A percentile compares a stretch with the other conserved stretches of the same genome.
Evolutionary conservation across 2,113 vertebrate genomes (phyloP).

Genomic region (Camelus dromedarius): DNA sequence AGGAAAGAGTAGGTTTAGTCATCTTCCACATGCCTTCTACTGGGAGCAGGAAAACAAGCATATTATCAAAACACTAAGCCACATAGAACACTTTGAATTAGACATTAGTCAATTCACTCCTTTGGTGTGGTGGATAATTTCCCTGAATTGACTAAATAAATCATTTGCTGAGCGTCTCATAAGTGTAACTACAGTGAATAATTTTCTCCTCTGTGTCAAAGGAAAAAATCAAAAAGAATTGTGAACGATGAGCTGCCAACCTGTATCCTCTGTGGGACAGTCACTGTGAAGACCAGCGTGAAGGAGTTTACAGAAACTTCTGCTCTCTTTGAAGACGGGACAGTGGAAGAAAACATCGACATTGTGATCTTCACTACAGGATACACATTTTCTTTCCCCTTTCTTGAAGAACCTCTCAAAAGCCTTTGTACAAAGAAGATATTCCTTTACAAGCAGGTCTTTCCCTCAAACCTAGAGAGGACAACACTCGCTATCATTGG

Average conservation of each 20-base stretch:
- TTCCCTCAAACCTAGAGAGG: conserved; percentile 89
- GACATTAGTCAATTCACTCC: neutral
- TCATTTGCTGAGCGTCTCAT: neutral
- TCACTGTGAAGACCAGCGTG: conserved; percentile 89
- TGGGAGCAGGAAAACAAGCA: neutral
- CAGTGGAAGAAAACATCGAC: conserved; percentile 87
- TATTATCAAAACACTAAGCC: neutral
- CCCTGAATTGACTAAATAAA: neutral
- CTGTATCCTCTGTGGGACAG: conserved; percentile 88
- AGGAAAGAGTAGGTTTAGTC: neutral
- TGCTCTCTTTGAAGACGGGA: conserved; percentile 90
- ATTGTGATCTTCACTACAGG: conserved; percentile 91
- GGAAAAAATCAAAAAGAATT: conserved; percentile 56
- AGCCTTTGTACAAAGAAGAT: conserved; percentile 78
- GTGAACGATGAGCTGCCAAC: conserved; percentile 90
- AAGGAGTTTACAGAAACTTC: conserved; percentile 85
- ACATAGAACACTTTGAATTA: neutral
- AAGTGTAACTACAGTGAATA: neutral
- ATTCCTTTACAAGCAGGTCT: conserved; percentile 90
- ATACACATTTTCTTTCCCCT: conserved; percentile 86
- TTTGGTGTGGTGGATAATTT: neutral
- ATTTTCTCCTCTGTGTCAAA: conserved; percentile 39
- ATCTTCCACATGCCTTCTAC: neutral
- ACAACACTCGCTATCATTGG: conserved; percentile 92
- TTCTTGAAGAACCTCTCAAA: conserved; percentile 84